Conservation (phyloP, 2,888 invertebrate genomes). For the Gryllus longicercus region DNA sequence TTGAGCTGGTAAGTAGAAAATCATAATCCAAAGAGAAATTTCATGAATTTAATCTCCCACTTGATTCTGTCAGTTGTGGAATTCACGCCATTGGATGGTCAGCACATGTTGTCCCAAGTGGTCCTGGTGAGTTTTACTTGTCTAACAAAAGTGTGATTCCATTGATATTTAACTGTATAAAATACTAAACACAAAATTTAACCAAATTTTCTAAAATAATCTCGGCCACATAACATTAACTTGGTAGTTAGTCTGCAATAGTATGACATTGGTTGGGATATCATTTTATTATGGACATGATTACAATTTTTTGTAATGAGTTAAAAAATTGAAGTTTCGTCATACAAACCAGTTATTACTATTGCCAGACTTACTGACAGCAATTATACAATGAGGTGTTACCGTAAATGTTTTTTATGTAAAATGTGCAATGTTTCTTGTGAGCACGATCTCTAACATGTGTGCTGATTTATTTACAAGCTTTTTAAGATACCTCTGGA, state of each 20-base stretch:
- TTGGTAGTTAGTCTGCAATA: neutral
- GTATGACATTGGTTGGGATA: neutral
- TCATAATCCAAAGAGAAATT: neutral
- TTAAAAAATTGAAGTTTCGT: too few relatives aligned
- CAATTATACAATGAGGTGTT: too few relatives aligned
- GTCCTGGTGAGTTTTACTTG: conserved; percentile 24
- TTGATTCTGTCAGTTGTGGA: conserved; percentile 22
- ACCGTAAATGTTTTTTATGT: too few relatives aligned
- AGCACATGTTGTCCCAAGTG: conserved; percentile 23
- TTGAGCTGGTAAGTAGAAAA: conserved; percentile 25
- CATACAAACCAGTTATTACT: neutral
- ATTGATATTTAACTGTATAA: conserved; percentile 1
- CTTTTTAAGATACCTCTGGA: too few relatives aligned
- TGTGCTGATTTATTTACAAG: too few relatives aligned
- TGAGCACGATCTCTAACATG: too few relatives aligned
- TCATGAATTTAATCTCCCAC: neutral
- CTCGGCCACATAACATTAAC: neutral
- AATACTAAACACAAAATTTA: neutral
- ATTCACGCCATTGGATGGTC: conserved; percentile 24
- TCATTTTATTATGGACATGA: too few relatives aligned
- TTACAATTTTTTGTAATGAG: too few relatives aligned
- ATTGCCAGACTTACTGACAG: neutral
- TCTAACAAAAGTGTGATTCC: neutral
- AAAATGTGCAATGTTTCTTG: too few relatives aligned
- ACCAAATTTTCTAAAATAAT: conserved; percentile 3